phyloP scores from a whole-genome alignment of 2,113 vertebrate species.

The Podilymbus podiceps region DNA sequence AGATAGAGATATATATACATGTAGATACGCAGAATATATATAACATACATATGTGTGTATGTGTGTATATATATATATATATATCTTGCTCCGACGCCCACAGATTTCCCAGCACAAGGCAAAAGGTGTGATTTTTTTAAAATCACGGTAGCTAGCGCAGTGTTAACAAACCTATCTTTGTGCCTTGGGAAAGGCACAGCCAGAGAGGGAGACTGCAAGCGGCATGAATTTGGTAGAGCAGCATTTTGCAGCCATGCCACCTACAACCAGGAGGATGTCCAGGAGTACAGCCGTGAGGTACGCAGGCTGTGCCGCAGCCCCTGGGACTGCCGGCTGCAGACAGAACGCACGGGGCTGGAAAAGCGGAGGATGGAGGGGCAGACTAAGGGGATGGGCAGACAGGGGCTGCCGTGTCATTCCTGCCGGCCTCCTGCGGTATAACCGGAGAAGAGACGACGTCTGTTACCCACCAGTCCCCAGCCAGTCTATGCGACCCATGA shows the following conservation, averaged over 20 bases:
- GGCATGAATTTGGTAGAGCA: neutral
- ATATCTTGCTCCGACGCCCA: accelerated
- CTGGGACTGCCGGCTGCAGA: neutral
- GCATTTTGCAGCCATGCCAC: neutral
- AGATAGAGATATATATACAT: neutral
- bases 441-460: neutral
- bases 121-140: conserved; percentile 10
- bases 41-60: neutral
- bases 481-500: neutral
- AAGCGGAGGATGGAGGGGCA: neutral
- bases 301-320: neutral
- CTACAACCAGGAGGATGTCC: neutral
- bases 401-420: neutral
- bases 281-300: neutral
- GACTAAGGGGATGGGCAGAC: neutral
- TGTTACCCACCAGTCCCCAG: neutral
- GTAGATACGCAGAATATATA: neutral
- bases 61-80: neutral
- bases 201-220: neutral
- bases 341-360: neutral
- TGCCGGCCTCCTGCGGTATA: neutral
- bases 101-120: conserved; percentile 5
- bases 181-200: neutral
- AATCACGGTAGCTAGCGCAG: neutral
- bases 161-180: neutral